Base-by-base conservation (phyloP, 2,888 invertebrate genomes). In the Caprella mutica region DNA sequence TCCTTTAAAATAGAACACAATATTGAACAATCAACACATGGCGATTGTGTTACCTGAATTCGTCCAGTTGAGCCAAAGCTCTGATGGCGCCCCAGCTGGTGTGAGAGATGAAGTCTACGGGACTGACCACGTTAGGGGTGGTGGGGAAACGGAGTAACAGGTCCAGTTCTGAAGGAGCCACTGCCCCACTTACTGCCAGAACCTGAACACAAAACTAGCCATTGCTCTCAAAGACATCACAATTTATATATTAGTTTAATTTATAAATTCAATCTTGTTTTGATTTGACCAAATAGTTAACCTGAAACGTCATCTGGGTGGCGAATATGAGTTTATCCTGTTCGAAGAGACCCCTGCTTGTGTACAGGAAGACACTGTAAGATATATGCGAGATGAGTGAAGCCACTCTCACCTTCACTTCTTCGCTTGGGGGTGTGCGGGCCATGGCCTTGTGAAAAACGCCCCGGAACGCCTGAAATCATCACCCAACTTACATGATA, bases 391-490 rank as follows among this genome's bases (percentile, higher is more conserved):
- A 92, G 68, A 94, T 94, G 44, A 96, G 80, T 74, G 91, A 92
- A 66, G 79, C 77, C 19, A 96, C 91, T 68, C 94, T 77, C 58
- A 77, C 76, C 30, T 80, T 77, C 0, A 94, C 86, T 66, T 84
- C 84, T 19, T 84, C 83, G 0, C 87, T 83, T 0, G 85, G 82
- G 65, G 87, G 85, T 0, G 94, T 90, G 70, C 81, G 83, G 43
- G 86, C 85, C 69, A 96, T 93, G 19, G 94, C 94, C 71, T 92
- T 93, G 77, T 92, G 91, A 72, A 94, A 94, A 29, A 94, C 94
- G n/a, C 92, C 91, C 73, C 89, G 91, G 74, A 94, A 94, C 1
- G 94, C 92, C 88, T 89, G 69, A n/a, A 44, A 14, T 9, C 8
- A 44, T 44, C 14, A 14, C 8, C 17, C 8, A 14, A 8, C 17